phyloP scores from a whole-genome alignment of 1,140 invertebrate species.

The Aphidius gifuensis region DNA sequence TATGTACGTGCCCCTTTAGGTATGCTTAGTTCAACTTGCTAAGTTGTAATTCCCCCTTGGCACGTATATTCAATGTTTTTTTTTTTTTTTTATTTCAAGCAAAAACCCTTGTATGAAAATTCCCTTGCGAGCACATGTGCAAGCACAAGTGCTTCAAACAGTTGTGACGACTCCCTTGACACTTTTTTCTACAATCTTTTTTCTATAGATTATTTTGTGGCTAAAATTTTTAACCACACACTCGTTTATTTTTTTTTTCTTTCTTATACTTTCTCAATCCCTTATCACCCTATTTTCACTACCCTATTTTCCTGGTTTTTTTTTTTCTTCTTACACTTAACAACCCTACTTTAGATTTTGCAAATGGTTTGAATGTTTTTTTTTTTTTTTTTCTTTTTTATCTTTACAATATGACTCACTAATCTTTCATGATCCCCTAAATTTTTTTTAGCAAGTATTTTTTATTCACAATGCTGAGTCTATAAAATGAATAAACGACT shows the following conservation, averaged over 20 bases:
- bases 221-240: background rate
- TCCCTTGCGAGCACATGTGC: slow-evolving; percentile 44
- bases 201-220: background rate
- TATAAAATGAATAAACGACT: slow-evolving; percentile 10
- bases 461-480: slow-evolving; percentile 1
- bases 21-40: background rate
- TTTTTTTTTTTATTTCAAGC: slow-evolving; percentile 1
- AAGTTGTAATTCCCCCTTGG: no score
- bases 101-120: slow-evolving; percentile 32
- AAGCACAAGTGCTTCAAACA: slow-evolving; percentile 30
- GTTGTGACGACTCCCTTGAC: slow-evolving; percentile 23
- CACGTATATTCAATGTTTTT: background rate
- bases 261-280: no score
- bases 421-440: slow-evolving; percentile 20
- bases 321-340: background rate
- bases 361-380: background rate
- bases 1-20: slow-evolving; percentile 1
- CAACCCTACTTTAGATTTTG: no score
- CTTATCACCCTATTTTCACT: background rate
- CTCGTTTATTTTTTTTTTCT: no score
- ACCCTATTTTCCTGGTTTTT: background rate
- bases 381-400: slow-evolving; percentile 10
- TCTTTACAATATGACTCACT: slow-evolving; percentile 33
- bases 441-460: background rate
- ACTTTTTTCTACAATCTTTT: background rate